Conservation (phyloP, 2,888 invertebrate genomes). For the Caradrina clavipalpis region DNA sequence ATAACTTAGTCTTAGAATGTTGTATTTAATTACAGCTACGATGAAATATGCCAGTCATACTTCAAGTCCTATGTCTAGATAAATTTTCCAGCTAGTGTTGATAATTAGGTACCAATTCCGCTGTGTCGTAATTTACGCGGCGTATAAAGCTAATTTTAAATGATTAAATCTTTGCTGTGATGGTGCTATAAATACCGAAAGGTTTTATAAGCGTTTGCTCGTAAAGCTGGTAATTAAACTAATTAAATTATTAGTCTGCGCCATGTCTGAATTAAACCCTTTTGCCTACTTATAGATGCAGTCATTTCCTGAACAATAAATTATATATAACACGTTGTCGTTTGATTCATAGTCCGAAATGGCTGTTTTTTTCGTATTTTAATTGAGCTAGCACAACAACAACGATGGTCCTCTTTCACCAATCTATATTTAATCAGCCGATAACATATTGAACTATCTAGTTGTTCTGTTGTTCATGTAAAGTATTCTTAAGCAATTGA, state of each 20-base stretch:
- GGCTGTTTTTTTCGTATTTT: conserved; percentile 15
- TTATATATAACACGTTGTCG: conserved; percentile 6
- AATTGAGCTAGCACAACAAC: background rate
- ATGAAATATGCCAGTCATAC: conserved; percentile 47
- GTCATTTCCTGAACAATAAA: conserved; percentile 18
- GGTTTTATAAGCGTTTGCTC: conserved; percentile 30
- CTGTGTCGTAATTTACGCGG: conserved; percentile 37
- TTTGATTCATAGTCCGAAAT: conserved; percentile 3
- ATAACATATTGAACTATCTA: too few relatives aligned
- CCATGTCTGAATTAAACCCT: conserved; percentile 6
- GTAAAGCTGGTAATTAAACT: conserved; percentile 47
- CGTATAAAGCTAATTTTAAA: conserved; percentile 41
- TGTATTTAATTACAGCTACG: conserved; percentile 52
- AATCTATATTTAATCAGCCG: too few relatives aligned
- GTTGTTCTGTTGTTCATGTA: too few relatives aligned
- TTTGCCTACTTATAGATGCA: background rate
- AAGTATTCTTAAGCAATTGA: too few relatives aligned
- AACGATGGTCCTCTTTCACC: background rate
- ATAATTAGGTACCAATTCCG: conserved; percentile 48
- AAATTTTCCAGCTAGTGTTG: conserved; percentile 29
- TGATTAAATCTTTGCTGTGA: conserved; percentile 23
- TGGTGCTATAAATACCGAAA: conserved; percentile 40
- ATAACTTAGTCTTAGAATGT: conserved; percentile 42
- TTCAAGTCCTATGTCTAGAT: conserved; percentile 37
- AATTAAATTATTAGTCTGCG: conserved; percentile 21